phyloP scores from a whole-genome alignment of 2,113 vertebrate genomes.

The Struthio camelus region DNA sequence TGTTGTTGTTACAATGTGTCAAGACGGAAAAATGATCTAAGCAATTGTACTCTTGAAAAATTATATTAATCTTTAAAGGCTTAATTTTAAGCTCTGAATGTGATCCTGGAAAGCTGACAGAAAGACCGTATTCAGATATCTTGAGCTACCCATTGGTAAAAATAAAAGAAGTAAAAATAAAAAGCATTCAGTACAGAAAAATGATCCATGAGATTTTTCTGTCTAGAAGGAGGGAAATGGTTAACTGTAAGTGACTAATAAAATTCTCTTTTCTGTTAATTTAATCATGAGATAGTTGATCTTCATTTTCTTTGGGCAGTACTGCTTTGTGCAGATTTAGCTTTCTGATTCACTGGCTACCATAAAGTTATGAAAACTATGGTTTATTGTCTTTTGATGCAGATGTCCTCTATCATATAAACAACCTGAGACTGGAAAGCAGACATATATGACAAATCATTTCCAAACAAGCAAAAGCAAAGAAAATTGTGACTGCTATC shows the following conservation, averaged over 20 bases:
- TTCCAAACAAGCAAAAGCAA: conserved; percentile 49
- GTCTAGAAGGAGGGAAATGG: neutral
- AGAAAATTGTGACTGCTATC: conserved; percentile 40
- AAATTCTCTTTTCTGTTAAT: neutral
- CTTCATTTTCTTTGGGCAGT: neutral
- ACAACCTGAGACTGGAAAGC: conserved; percentile 14
- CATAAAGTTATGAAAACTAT: conserved; percentile 34
- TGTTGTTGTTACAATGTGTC: neutral
- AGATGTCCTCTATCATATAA: conserved; percentile 57
- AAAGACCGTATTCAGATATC: neutral
- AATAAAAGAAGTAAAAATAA: neutral
- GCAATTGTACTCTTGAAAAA: neutral
- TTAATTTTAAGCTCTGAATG: neutral
- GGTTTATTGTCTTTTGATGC: conserved; percentile 27
- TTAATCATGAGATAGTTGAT: neutral
- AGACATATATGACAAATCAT: conserved; percentile 49
- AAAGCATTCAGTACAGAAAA: neutral
- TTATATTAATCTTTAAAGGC: neutral
- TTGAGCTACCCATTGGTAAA: neutral
- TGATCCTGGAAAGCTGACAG: neutral
- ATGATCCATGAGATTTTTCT: neutral
- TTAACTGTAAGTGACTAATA: neutral
- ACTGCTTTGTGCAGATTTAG: conserved; percentile 18
- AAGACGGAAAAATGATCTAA: neutral
- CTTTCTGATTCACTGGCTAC: conserved; percentile 20